A percentile compares a stretch with the other conserved stretches of the same genome.
Evolutionary conservation across 2,113 vertebrate genomes (phyloP).

Genomic region (Uria aalge): DNA sequence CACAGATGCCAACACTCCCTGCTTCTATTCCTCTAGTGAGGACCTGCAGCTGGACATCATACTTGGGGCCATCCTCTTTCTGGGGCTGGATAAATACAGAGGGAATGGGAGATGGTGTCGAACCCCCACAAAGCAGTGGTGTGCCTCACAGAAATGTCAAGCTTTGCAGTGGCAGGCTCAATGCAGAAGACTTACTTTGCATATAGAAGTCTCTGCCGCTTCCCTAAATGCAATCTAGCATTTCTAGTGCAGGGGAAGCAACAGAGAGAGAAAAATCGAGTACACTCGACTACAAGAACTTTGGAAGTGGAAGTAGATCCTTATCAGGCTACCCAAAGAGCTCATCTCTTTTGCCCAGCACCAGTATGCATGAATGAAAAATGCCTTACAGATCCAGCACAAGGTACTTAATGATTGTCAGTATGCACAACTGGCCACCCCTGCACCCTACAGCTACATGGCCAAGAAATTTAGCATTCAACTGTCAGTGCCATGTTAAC

Average conservation of each 20-base stretch:
- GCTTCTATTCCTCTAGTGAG: neutral
- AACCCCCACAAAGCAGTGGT: neutral
- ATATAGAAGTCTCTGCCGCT: neutral
- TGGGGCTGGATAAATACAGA: neutral
- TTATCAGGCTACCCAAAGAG: neutral
- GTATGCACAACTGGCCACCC: neutral
- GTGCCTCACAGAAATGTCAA: neutral
- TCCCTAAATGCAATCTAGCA: neutral
- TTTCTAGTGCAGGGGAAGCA: neutral
- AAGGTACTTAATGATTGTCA: accelerated
- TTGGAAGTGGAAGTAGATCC: neutral
- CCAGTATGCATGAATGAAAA: neutral
- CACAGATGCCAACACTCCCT: accelerated
- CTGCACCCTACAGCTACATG: neutral
- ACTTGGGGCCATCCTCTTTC: neutral
- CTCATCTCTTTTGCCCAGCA: neutral
- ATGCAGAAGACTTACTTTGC: neutral
- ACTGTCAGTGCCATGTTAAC: accelerated
- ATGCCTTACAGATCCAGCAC: neutral
- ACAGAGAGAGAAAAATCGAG: neutral
- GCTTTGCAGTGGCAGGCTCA: neutral
- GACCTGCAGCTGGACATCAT: neutral
- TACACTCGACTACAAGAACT: neutral
- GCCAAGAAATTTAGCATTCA: neutral
- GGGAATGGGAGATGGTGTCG: neutral